These are phyloP conservation scores for Drosophila mayaguana DNA, from an alignment of 2,888 invertebrate species.

Conservation along the genomic window DNA sequence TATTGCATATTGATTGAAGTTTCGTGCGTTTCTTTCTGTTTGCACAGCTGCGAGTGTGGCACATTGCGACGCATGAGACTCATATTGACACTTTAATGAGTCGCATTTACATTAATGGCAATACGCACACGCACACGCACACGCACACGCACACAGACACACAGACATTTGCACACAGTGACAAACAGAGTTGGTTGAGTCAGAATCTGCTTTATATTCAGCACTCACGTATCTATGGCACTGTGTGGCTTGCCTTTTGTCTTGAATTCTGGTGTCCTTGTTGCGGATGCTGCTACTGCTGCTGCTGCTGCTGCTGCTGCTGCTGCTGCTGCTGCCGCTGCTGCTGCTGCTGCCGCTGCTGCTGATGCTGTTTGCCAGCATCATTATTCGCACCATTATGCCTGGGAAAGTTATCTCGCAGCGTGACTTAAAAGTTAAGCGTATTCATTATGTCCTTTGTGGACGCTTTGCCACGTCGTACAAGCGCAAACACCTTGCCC, in stretches of 20 bases:
- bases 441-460: constrained; percentile 78
- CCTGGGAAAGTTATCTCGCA: constrained; percentile 68
- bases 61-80: constrained; percentile 56
- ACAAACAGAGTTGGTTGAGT: not conserved
- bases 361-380: constrained; percentile 60
- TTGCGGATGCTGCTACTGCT: constrained; percentile 11
- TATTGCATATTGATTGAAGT: constrained; percentile 56
- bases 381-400: constrained; percentile 77
- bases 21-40: constrained; percentile 8
- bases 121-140: constrained; percentile 26
- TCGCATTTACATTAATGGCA: constrained; percentile 71
- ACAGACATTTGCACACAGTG: not conserved
- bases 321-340: constrained; percentile 14
- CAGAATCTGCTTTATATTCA: constrained; percentile 46
- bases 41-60: constrained; percentile 20
- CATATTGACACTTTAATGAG: constrained; percentile 74
- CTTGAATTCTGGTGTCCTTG: constrained; percentile 24
- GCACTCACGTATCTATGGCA: constrained; percentile 35
- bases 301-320: constrained; percentile 19
- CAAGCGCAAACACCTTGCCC: constrained; percentile 34
- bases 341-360: constrained; percentile 29
- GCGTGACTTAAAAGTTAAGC: constrained; percentile 79
- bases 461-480: constrained; percentile 53
- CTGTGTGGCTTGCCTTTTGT: constrained; percentile 50
- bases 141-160: not conserved